Evolutionary conservation across 2,113 vertebrate species (phyloP), one percentile per base, ranked within the genome.

Genomic region (Solea solea): DNA sequence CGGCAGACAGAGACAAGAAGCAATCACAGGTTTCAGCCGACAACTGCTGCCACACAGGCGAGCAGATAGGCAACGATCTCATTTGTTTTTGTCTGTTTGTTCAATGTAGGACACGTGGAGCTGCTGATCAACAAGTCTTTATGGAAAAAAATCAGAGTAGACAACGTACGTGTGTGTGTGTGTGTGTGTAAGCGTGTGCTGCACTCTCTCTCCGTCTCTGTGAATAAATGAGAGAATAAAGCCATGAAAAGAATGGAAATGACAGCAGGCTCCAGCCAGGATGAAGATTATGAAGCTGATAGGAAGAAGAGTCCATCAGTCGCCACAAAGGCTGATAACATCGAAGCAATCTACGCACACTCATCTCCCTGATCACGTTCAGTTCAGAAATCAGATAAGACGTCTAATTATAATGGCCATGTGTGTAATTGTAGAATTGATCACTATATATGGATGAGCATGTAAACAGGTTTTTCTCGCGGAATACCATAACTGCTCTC

Each of bases 201-300:
- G 28, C 44, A 56, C 25, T 49, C 42, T 67, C 34, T 77, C 61
- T 74, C 51, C 66, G 69, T 76, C 64, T 34, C 55, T 63, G 56
- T 34, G 45, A 69, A 34, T 34, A 34, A 34, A 34, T 34, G 34
- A 78, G 74, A 52, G 72, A 77, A 83, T 72, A 16, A 79, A 81
- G 74, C 64, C 40, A 44, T 21, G 57, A 64, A 64, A 52, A 44
- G 61, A 80, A 70, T 14, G 14, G 50, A 74, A 63, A 60, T 27
- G 60, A 69, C 27, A 62, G 57, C 57, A 28, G 25, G 13, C 41
- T 41, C 46, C 56, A 44, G 52, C 16, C 52, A 1, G 53, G 61
- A 28, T 53, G 74, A 77, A 83, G 77, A 60, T 80, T 86, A 51
- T 8, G 76, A 54, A 70, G 60, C 11, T 65, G 51, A 40, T 55